These are phyloP conservation scores for Leptodirus hochenwartii DNA, from an alignment of 2,888 invertebrate genomes.

Conservation along the genomic window DNA sequence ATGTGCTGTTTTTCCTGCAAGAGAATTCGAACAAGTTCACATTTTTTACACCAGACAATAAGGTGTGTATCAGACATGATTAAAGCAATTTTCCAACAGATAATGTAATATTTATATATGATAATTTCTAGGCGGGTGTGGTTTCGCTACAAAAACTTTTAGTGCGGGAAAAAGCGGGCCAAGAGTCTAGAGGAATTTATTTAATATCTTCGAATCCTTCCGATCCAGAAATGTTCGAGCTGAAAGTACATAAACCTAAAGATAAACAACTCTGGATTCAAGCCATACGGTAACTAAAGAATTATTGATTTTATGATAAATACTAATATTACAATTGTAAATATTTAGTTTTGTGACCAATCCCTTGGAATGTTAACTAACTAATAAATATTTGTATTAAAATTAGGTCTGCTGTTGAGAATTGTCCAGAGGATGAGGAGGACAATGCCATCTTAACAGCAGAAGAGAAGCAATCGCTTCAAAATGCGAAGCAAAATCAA, in stretches of 20 bases:
- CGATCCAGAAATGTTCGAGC: conserved; percentile 92
- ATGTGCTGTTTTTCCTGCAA: conserved; percentile 78
- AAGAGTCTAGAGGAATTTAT: conserved; percentile 75
- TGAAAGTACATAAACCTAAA: conserved; percentile 73
- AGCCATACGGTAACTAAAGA: conserved; percentile 43
- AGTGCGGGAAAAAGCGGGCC: conserved; percentile 86
- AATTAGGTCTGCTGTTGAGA: conserved; percentile 69
- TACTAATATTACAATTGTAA: conserved; percentile 3
- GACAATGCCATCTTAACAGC: conserved; percentile 46
- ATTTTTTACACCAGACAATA: conserved; percentile 86
- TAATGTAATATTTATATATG: not conserved
- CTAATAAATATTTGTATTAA: no score
- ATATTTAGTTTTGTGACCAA: no score
- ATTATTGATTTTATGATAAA: conserved; percentile 1
- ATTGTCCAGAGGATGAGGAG: conserved; percentile 70
- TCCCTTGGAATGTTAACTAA: no score
- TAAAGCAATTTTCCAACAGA: not conserved
- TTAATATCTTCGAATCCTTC: conserved; percentile 81
- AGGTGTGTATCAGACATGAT: conserved; percentile 34
- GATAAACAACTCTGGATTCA: conserved; percentile 84
- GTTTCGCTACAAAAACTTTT: conserved; percentile 81
- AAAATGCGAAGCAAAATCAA: conserved; percentile 61
- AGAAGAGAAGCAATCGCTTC: conserved; percentile 59
- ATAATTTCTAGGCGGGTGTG: conserved; percentile 59
- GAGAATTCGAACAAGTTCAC: conserved; percentile 87